Evolutionary conservation across 2,113 vertebrate genomes (phyloP).

Genomic region (Cryptomyrus ogoouensis): DNA sequence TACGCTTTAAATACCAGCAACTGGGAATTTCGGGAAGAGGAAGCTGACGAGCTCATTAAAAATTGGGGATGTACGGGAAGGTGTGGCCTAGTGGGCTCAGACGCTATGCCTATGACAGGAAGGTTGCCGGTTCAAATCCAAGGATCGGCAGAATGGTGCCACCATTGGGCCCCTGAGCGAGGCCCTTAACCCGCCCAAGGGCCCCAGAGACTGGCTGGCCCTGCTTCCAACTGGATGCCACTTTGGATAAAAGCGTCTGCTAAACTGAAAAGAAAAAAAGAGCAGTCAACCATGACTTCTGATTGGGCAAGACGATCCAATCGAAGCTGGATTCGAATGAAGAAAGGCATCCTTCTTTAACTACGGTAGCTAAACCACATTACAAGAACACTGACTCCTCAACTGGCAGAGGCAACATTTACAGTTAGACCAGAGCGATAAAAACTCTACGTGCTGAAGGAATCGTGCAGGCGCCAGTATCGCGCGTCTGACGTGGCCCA

Average conservation of each 20-base stretch:
- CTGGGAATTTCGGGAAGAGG: not conserved
- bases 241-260: not conserved
- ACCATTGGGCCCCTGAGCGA: not conserved
- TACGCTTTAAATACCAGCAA: not conserved
- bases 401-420: not conserved
- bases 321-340: not conserved
- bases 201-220: not conserved
- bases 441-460: conserved; percentile 3
- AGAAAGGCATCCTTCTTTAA: conserved; percentile 12
- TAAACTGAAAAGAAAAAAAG: not conserved
- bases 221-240: not conserved
- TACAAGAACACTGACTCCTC: not conserved
- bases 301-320: not conserved
- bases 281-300: not conserved
- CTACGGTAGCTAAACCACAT: not conserved
- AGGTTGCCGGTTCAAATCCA: not conserved
- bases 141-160: not conserved
- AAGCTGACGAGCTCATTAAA: not conserved
- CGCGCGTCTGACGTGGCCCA: conserved; percentile 80
- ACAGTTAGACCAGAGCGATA: conserved; percentile 45
- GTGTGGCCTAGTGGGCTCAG: not conserved
- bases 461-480: not conserved
- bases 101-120: not conserved
- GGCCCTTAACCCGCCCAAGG: not conserved
- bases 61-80: not conserved